Base-by-base conservation (phyloP, 2,797 vertebrate species). In the Telmatherina bonti region DNA sequence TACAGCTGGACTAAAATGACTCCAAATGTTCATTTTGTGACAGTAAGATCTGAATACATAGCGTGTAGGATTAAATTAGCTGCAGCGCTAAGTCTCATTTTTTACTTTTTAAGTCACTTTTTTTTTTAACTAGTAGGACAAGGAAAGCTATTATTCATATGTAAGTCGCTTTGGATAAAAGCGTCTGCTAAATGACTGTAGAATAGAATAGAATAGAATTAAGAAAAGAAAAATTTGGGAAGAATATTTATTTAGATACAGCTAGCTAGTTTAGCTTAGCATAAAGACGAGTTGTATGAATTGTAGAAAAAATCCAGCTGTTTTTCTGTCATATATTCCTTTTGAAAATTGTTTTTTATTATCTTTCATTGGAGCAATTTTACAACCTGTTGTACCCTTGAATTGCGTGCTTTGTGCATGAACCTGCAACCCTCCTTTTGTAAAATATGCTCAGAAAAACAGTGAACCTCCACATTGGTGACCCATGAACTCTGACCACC, bases 401-500 rank as follows among this genome's bases (percentile, higher is more conserved):
- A 36, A 38, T 31, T 4, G 36, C 51, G 36, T 2, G 3, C 30
- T 24, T 30, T 57, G n/a, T 47, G 30, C n/a, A 15, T 74, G 64
- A 57, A 58, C 51, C 13, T 5, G 67, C 59, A 63, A 85, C 66
- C 74, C 53, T 62, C 54, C 22, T 26, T 33, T 11, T 49, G 18
- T 64, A 67, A 3, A 64, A 45, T 61, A 58, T 54, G 41, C 62
- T 54, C 41, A 74, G 49, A 31, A 30, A 65, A 59, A 67, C 58
- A 18, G 20, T 36, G 45, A 65, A 70, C 53, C 58, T 70, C 68
- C 33, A 8, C 43, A 16, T 1, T 24, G 64, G 38, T 43, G 72
- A 86, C 76, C 67, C 15, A 45, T 57, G 65, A 77, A 51, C 36
- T 66, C 41, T 45, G 70, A 31, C 58, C 9, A 20, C 31, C 0